phyloP scores from a whole-genome alignment of 2,797 vertebrate species.

The Melanotaenia pygmaea region DNA sequence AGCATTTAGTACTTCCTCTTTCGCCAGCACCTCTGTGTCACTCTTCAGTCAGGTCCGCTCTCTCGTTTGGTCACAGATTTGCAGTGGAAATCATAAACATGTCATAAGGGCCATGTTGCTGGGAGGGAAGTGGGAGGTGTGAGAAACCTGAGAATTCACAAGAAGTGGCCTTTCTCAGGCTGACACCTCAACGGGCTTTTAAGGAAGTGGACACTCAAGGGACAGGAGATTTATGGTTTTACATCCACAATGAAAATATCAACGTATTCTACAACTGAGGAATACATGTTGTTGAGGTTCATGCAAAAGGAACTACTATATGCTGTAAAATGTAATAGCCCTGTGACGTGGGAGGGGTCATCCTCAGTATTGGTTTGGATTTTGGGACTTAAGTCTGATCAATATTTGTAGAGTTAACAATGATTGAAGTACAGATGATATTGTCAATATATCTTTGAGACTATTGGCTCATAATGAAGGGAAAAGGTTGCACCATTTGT shows the following conservation, averaged over 20 bases:
- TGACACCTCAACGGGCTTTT: constrained; percentile 52
- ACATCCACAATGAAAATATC: constrained; percentile 54
- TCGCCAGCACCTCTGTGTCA: constrained; percentile 67
- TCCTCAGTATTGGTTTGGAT: background rate
- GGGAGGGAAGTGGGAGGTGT: constrained; percentile 57
- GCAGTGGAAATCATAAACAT: constrained; percentile 73
- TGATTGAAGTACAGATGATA: background rate
- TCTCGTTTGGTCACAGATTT: constrained; percentile 71
- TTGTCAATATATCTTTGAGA: background rate
- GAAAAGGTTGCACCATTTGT: background rate
- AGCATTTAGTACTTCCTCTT: constrained; percentile 83
- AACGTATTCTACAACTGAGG: constrained; percentile 1
- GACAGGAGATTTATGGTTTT: constrained; percentile 60
- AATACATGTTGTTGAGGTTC: background rate
- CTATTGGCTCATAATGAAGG: background rate
- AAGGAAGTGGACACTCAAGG: constrained; percentile 62
- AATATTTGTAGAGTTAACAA: background rate
- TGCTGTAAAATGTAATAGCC: background rate
- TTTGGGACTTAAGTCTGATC: background rate
- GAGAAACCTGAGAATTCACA: constrained; percentile 72
- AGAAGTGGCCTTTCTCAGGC: constrained; percentile 72
- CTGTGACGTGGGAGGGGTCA: background rate
- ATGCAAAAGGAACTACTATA: background rate
- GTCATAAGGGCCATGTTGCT: constrained; percentile 47
- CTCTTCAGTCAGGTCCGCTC: constrained; percentile 55